Evolutionary conservation across 2,888 invertebrate species (phyloP), one percentile per base, ranked within the genome.

Genomic region (Gymnocheta viridis): DNA sequence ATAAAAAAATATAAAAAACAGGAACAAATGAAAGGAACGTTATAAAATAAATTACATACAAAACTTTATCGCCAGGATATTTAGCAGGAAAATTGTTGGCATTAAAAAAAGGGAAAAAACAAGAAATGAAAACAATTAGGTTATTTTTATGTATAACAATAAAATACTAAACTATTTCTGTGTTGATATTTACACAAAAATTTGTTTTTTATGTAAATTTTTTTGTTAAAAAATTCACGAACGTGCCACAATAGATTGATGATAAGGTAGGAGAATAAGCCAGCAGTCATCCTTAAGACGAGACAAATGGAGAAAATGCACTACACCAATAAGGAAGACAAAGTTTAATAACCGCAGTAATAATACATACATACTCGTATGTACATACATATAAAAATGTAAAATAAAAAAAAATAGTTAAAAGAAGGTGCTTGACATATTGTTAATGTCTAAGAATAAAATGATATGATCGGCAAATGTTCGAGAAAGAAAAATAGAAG

Each of bases 91-190:
- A 76, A 27, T 51, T 67, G 73, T 32, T n/a, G 56, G 19, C 56
- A 49, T 80, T 72, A 54, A 49, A 67, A 62, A 72, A 64, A 47
- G 70, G 32, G 24, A 35, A 79, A 38, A 62, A 62, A 79, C 62
- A 41, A 70, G 54, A 44, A 79, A 78, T 47, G 73, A 81, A 80
- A 84, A 81, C 84, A 84, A 84, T 84, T 84, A 84, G 84, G 77
- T 73, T 81, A 83, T 76, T 81, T 83, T 84, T 80, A 84, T 72
- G 81, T 77, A 73, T 72, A 84, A 84, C 84, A 81, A 76, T 81
- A 72, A 81, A 84, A 79, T 81, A 77, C 76, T 82, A 82, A 76
- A 76, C 74, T 47, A 84, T 84, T 83, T 78, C 64, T 74, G 51
- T 72, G 76, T 83, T 82, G 73, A 60, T 77, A 77, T 78, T 77